Evolutionary conservation across 2,888 invertebrate genomes (phyloP).

Genomic region (Cantharis lateralis): DNA sequence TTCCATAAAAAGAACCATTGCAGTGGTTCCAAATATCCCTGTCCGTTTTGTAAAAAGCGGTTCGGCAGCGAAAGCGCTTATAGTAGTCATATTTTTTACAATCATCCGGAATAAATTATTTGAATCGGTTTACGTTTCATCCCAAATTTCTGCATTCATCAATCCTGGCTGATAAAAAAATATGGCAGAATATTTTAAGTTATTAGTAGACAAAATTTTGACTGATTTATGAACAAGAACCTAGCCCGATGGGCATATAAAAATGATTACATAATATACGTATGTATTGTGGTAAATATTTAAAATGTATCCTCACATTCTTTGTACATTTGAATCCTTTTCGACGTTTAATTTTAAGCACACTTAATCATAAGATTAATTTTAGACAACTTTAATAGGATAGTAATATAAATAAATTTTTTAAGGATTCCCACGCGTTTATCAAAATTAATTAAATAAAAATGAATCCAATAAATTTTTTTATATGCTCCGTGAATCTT

Average conservation of each 20-base stretch:
- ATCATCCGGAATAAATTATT: conserved; percentile 52
- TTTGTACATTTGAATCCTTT: background rate
- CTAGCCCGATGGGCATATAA: background rate
- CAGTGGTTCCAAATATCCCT: conserved; percentile 54
- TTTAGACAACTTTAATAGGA: background rate
- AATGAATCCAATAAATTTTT: background rate
- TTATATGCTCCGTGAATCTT: background rate
- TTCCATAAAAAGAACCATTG: conserved; percentile 57
- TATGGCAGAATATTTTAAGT: background rate
- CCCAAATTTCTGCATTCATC: background rate
- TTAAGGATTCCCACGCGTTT: background rate
- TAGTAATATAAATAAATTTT: background rate
- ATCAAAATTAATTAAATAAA: background rate
- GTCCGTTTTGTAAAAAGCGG: conserved; percentile 56
- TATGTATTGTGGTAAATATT: background rate
- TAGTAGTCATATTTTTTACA: conserved; percentile 56
- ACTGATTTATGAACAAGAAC: background rate
- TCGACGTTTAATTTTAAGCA: background rate
- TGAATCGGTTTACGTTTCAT: background rate
- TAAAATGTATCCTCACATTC: background rate
- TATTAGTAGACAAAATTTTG: background rate
- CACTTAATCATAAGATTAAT: background rate
- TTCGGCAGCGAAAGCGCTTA: conserved; percentile 56
- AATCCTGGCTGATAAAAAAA: background rate
- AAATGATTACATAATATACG: background rate